phyloP scores from a whole-genome alignment of 2,113 vertebrate species.

The Anhinga rufa region DNA sequence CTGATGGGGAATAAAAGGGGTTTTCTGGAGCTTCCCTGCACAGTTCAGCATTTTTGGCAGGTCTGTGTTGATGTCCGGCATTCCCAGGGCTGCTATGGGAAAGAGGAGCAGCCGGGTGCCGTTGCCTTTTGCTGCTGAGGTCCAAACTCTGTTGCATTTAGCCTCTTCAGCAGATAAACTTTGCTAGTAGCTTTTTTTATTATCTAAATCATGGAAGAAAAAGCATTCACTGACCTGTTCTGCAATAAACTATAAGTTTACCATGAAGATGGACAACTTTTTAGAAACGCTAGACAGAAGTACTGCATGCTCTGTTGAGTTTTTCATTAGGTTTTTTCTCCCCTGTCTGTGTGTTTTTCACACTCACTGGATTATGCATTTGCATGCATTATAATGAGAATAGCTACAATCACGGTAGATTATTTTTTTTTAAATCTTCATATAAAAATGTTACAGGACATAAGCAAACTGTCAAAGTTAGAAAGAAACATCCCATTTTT shows the following conservation, averaged over 20 bases:
- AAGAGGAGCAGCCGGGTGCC: neutral
- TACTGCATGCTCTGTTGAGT: neutral
- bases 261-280: neutral
- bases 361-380: neutral
- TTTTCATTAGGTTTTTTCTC: slow-evolving; percentile 10
- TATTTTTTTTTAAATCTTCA: neutral
- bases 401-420: neutral
- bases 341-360: neutral
- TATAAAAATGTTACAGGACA: neutral
- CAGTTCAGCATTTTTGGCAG: neutral
- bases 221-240: neutral
- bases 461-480: neutral
- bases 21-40: neutral
- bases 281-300: neutral
- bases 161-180: neutral
- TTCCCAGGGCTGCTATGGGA: neutral
- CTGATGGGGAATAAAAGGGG: neutral
- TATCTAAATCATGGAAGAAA: neutral
- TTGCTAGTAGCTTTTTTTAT: neutral
- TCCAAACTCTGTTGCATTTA: neutral
- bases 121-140: neutral
- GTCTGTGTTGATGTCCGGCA: neutral
- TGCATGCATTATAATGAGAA: neutral
- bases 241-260: neutral
- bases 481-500: neutral